Percentiles rank a stretch among this genome's conserved stretches.
phyloP scores from a whole-genome alignment of 2,797 vertebrate genomes.

The Fistularia commersonii region DNA sequence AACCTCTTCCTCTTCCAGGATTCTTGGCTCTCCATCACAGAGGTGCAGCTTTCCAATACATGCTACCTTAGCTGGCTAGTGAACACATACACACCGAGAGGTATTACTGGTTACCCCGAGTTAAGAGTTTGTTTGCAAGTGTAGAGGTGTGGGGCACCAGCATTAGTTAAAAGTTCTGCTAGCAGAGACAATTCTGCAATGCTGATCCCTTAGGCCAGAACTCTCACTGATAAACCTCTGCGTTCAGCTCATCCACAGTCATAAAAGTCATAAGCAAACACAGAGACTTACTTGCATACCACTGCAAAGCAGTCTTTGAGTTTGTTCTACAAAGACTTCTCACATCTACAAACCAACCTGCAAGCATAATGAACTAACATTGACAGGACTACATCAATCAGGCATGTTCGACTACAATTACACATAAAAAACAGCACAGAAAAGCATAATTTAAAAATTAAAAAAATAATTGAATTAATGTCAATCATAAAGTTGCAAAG shows the following conservation, averaged over 20 bases:
- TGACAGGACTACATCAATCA: slow-evolving; percentile 29
- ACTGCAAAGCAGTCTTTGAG: slow-evolving; percentile 60
- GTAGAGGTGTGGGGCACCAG: slow-evolving; percentile 29
- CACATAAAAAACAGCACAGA: slow-evolving; percentile 22
- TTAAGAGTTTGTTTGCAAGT: slow-evolving; percentile 42
- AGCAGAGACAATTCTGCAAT: slow-evolving; percentile 11
- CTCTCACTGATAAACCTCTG: background rate
- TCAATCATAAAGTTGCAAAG: slow-evolving; percentile 23
- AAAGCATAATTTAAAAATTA: slow-evolving; percentile 60
- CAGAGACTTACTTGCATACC: slow-evolving; percentile 10
- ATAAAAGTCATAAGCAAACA: slow-evolving; percentile 37
- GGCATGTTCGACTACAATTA: slow-evolving; percentile 32
- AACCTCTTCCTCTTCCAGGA: slow-evolving; percentile 17
- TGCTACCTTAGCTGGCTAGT: slow-evolving; percentile 12
- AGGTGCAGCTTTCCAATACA: slow-evolving; percentile 33
- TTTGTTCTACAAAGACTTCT: slow-evolving; percentile 65
- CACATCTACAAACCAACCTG: slow-evolving; percentile 44
- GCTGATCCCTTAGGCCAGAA: slow-evolving; percentile 9
- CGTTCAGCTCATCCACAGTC: slow-evolving; percentile 26
- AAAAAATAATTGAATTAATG: slow-evolving; percentile 37
- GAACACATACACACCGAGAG: slow-evolving; percentile 46
- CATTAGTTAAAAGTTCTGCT: slow-evolving; percentile 26
- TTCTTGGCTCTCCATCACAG: background rate
- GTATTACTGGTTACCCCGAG: slow-evolving; percentile 60
- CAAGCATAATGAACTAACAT: slow-evolving; percentile 45